These are phyloP conservation scores for Ecliptopera silaceata DNA, from an alignment of 2,888 invertebrate genomes.

Conservation along the genomic window DNA sequence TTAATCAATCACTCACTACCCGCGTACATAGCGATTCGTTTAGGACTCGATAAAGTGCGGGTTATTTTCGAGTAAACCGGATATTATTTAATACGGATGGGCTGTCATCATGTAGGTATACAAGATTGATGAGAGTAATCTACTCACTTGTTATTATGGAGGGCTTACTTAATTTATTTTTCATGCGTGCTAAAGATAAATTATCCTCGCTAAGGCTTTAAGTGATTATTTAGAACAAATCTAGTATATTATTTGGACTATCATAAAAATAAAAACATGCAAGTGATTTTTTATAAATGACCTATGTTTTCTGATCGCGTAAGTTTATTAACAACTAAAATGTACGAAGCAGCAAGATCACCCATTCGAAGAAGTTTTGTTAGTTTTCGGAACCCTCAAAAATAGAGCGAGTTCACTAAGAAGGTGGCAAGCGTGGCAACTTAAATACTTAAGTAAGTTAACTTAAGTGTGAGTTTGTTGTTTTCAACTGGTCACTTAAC, in stretches of 20 bases:
- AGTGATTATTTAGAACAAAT: too few species aligned
- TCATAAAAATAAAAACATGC: too few species aligned
- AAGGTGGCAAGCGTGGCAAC: too few species aligned
- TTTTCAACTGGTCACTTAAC: conserved; percentile 1
- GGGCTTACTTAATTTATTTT: conserved; percentile 9
- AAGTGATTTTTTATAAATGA: too few species aligned
- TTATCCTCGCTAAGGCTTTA: too few species aligned
- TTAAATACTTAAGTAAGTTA: not conserved
- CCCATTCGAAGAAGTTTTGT: too few species aligned
- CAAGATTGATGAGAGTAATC: conserved; percentile 20
- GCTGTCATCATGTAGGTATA: conserved; percentile 6
- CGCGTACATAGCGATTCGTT: conserved; percentile 20
- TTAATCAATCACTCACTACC: conserved; percentile 38
- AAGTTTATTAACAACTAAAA: too few species aligned
- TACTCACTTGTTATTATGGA: not conserved
- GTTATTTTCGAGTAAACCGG: conserved; percentile 5
- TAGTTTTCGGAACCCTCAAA: too few species aligned
- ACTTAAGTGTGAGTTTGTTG: not conserved
- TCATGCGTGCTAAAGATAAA: not conserved
- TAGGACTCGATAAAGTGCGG: conserved; percentile 8
- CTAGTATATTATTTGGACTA: too few species aligned
- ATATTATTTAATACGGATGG: conserved; percentile 2
- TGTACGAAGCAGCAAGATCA: too few species aligned
- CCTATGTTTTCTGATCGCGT: too few species aligned
- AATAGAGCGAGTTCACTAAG: too few species aligned